Percentiles rank a stretch among this genome's conserved stretches.
Evolutionary conservation across 2,888 invertebrate genomes (phyloP).

Genomic region (Drosophila putrida): DNA sequence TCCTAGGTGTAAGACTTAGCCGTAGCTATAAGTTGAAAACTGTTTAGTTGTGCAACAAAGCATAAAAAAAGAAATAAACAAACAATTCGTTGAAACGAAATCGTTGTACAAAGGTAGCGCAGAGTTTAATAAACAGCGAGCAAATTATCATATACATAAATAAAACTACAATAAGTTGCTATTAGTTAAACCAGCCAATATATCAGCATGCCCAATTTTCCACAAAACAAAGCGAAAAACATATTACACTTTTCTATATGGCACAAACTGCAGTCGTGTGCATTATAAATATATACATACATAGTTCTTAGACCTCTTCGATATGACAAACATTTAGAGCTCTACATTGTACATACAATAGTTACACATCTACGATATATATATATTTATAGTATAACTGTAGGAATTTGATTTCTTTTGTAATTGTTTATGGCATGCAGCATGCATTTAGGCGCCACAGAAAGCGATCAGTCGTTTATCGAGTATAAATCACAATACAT

Average conservation of each 20-base stretch:
- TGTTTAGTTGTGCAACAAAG: conserved; percentile 46
- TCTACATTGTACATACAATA: conserved; percentile 65
- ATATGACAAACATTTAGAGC: conserved; percentile 69
- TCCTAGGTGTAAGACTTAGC: conserved; percentile 51
- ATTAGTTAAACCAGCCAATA: conserved; percentile 41
- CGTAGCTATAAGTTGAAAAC: conserved; percentile 41
- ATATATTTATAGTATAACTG: conserved; percentile 47
- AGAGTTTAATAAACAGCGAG: conserved; percentile 47
- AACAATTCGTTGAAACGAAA: conserved; percentile 55
- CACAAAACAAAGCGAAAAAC: neutral
- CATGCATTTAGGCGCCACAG: conserved; percentile 53
- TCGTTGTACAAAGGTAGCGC: conserved; percentile 55
- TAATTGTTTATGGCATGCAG: conserved; percentile 54
- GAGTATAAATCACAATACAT: conserved; percentile 46
- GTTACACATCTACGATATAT: conserved; percentile 34
- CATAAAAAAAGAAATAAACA: conserved; percentile 12
- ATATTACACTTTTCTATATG: conserved; percentile 15
- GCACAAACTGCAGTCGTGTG: conserved; percentile 47
- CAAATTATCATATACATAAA: conserved; percentile 45
- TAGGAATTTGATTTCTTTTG: conserved; percentile 43
- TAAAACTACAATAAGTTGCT: conserved; percentile 32
- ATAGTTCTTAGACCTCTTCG: conserved; percentile 36
- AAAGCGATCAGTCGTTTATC: conserved; percentile 42
- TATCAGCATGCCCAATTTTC: conserved; percentile 29
- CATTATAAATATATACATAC: conserved; percentile 36